These are phyloP conservation scores for Arremon aurantiirostris DNA, from an alignment of 2,797 vertebrate genomes.

Conservation along the genomic window DNA sequence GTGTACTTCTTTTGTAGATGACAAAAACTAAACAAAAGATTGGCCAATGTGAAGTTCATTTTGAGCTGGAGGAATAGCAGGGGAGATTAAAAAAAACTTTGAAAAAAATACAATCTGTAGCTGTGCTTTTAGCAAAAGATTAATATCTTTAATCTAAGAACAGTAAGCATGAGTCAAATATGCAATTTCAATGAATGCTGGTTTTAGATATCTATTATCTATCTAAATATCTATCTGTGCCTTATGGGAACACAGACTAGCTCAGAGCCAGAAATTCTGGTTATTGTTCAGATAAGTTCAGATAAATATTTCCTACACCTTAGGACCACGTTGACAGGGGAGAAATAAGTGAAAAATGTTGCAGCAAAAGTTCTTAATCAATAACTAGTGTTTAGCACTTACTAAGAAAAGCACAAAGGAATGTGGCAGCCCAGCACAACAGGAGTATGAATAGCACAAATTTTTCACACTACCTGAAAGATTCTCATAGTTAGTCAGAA, in stretches of 20 bases:
- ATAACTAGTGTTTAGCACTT: background rate
- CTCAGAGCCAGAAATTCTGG: background rate
- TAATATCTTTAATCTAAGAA: background rate
- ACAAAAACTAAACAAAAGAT: background rate
- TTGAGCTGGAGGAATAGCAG: background rate
- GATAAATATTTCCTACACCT: background rate
- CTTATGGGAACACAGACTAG: background rate
- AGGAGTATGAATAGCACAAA: background rate
- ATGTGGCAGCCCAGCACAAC: background rate
- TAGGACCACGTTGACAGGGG: background rate
- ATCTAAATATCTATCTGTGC: background rate
- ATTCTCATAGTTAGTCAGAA: background rate
- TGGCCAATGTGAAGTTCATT: background rate
- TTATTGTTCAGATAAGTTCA: background rate
- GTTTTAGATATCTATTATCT: background rate
- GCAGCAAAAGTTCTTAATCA: background rate
- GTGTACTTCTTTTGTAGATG: background rate
- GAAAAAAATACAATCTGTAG: background rate
- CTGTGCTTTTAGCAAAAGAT: background rate
- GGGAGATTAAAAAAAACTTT: background rate
- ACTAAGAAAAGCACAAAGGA: background rate
- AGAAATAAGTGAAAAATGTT: background rate
- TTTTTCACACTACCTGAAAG: background rate
- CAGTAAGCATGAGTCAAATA: background rate
- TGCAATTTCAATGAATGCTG: background rate